Percentiles rank a stretch among this genome's conserved stretches.
Conservation (phyloP, 1,140 invertebrate species). For the Drosophila mayri region DNA sequence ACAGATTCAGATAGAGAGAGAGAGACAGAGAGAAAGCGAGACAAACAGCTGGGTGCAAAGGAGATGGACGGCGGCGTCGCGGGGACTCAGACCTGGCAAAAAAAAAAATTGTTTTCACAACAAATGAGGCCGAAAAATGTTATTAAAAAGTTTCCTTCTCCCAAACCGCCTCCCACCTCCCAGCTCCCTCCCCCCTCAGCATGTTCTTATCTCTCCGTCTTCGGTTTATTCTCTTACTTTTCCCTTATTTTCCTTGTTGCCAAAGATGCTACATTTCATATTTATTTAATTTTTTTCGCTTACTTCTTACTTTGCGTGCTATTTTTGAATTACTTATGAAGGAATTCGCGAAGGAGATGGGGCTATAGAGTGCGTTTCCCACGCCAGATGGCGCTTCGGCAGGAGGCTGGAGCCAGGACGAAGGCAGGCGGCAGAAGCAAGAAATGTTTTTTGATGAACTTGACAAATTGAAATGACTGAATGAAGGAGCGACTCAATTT, state of each 20-base stretch:
- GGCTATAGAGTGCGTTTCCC: slow-evolving; percentile 3
- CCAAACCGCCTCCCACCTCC: slow-evolving; percentile 9
- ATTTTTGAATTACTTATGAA: slow-evolving; percentile 70
- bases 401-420: neutral
- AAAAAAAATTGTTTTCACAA: slow-evolving; percentile 83
- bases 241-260: slow-evolving; percentile 41
- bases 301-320: slow-evolving; percentile 70
- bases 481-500: slow-evolving; percentile 59
- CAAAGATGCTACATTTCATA: slow-evolving; percentile 72
- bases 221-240: slow-evolving; percentile 29
- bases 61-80: slow-evolving; percentile 10
- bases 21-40: neutral
- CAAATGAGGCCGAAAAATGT: slow-evolving; percentile 83
- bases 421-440: slow-evolving; percentile 1
- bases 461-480: slow-evolving; percentile 60
- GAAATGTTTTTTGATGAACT: slow-evolving; percentile 58
- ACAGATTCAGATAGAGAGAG: slow-evolving; percentile 37
- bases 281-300: slow-evolving; percentile 76
- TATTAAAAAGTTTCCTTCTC: slow-evolving; percentile 82
- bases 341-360: slow-evolving; percentile 15
- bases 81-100: slow-evolving; percentile 50
- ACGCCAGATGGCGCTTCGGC: slow-evolving; percentile 38
- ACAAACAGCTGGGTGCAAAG: slow-evolving; percentile 3
- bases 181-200: neutral
- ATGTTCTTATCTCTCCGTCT: slow-evolving; percentile 33